Evolutionary conservation across 2,888 invertebrate species (phyloP), one percentile per base, ranked within the genome.

Genomic region (Shargacucullia verbasci): DNA sequence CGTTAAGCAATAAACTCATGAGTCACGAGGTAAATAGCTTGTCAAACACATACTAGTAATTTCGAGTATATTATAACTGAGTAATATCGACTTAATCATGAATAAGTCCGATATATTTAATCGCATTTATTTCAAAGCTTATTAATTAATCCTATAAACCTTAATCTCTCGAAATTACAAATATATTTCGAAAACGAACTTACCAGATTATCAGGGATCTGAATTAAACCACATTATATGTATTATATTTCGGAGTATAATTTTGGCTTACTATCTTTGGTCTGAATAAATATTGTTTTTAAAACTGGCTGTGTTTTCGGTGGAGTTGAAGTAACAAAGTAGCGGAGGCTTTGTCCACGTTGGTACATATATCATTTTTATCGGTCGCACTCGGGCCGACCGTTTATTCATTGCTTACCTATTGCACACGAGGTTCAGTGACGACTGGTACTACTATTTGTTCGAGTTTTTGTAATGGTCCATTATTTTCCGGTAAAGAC

Each of bases 371-470:
- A 91, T 94, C 93, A 94, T 94, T 94, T 94, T 94, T 94, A 94
- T 94, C 93, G 92, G 87, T 85, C 86, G 86, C 87, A 87, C 90
- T 90, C 86, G 85, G 84, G 81, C 85, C 86, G 83, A 81, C 82
- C 88, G 88, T 89, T 91, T 92, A 92, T 94, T 94, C 92, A 92
- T 91, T 90, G 92, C 89, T 90, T 89, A 92, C 93, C 92, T 94
- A 94, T 92, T 92, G 92, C 91, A 90, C 83, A 85, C 88, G 86
- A 82, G 83, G 80, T 76, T 79, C 76, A 83, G 77, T 88, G 87
- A 89, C 84, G 86, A 85, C 83, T 84, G 70, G 56, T 61, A 52
- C 73, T 81, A 84, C 84, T 76, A 78, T 78, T 67, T 76, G 82
- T 79, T 70, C 74, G 73, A 70, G 7, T 31, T 39, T 33, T 43